phyloP scores from a whole-genome alignment of 2,113 vertebrate species.

The Danio rerio region GRCz12tu NC_133192.1:24627001-24627500 shows the following conservation, averaged over 20 bases:
- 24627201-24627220: conserved; percentile 25
- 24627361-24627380: no score
- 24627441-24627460: no score
- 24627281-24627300: no score
- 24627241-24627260: not conserved
- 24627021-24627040: not conserved
- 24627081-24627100: conserved; percentile 11
- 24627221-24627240: not conserved
- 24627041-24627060: not conserved
- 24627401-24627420: no score
- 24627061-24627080: not conserved
- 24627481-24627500: no score
- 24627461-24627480: no score
- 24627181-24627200: not conserved
- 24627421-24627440: no score
- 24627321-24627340: no score
- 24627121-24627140: conserved; percentile 37
- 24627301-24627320: no score
- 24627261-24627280: no score
- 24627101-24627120: conserved; percentile 8
- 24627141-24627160: not conserved
- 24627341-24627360: no score
- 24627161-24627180: conserved; percentile 15
- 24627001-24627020: conserved; percentile 34
- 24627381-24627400: no score